Evolutionary conservation across 2,113 vertebrate genomes (phyloP).

Genomic region (Madoqua kirkii): DNA sequence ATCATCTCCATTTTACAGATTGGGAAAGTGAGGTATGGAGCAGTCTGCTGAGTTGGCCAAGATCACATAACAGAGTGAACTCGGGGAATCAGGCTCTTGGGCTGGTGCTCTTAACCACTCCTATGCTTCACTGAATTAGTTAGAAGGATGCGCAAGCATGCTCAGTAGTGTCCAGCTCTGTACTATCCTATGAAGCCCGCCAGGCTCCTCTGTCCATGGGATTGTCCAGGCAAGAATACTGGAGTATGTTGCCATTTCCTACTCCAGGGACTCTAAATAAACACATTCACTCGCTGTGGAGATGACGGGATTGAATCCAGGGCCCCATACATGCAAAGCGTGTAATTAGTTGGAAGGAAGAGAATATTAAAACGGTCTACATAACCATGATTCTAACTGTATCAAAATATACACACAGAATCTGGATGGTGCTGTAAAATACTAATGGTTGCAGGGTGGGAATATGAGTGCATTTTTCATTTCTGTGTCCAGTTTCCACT

Average conservation of each 20-base stretch:
- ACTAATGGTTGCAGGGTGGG: not conserved
- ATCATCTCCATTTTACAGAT: not conserved
- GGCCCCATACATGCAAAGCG: not conserved
- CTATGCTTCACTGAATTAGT: not conserved
- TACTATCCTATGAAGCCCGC: not conserved
- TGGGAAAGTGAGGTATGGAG: not conserved
- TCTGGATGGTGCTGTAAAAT: not conserved
- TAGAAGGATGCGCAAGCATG: not conserved
- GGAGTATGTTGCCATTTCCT: not conserved
- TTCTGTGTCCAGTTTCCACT: not conserved
- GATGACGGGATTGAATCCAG: not conserved
- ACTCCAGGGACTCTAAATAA: not conserved
- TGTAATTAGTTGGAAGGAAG: not conserved
- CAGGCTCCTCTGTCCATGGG: not conserved
- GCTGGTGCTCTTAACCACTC: not conserved
- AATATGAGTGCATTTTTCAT: not conserved
- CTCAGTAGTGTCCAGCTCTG: not conserved
- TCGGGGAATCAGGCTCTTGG: not conserved
- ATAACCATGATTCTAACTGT: not conserved
- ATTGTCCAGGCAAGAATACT: not conserved
- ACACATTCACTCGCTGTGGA: not conserved
- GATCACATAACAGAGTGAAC: not conserved
- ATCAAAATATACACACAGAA: not conserved
- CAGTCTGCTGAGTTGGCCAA: not conserved
- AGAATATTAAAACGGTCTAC: not conserved